These are phyloP conservation scores for Urophycis tenuis DNA, from an alignment of 2,797 vertebrate genomes.

Conservation along the genomic window DNA sequence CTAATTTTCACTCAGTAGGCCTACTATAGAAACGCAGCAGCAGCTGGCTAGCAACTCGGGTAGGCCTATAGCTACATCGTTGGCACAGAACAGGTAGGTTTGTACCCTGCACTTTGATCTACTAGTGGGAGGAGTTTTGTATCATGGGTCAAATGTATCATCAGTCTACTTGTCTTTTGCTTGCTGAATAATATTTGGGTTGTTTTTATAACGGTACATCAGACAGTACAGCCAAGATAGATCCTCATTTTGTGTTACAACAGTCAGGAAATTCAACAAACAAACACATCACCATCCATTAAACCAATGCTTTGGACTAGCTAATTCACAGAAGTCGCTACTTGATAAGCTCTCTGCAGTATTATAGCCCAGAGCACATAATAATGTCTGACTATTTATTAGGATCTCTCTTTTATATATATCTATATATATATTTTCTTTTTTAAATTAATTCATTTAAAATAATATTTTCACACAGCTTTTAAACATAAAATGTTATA, in stretches of 20 bases:
- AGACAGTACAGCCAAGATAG: conserved; percentile 55
- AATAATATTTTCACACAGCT: conserved; percentile 61
- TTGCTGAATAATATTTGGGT: conserved; percentile 49
- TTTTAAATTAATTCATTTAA: conserved; percentile 65
- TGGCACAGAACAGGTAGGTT: conserved; percentile 63
- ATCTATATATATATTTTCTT: conserved; percentile 48
- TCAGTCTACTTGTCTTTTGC: conserved; percentile 51
- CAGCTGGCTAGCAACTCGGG: conserved; percentile 52
- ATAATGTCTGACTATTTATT: conserved; percentile 58
- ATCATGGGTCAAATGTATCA: conserved; percentile 40
- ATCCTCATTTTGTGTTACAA: conserved; percentile 67
- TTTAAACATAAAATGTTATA: conserved; percentile 67
- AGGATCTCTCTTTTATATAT: too few relatives aligned
- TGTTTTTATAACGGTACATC: conserved; percentile 42
- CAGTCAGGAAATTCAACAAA: conserved; percentile 65
- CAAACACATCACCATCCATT: conserved; percentile 70
- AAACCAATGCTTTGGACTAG: conserved; percentile 66
- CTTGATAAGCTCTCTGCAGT: conserved; percentile 63
- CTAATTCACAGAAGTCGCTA: conserved; percentile 71
- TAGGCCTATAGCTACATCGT: conserved; percentile 72
- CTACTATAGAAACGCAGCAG: conserved; percentile 39
- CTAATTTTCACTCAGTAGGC: conserved; percentile 33
- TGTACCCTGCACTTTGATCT: conserved; percentile 47
- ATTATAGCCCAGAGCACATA: conserved; percentile 63
- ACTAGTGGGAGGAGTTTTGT: conserved; percentile 46